Percentiles rank a stretch among this genome's conserved stretches.
Evolutionary conservation across 2,113 vertebrate genomes (phyloP).

Genomic region (Ibidorhyncha struthersii): DNA sequence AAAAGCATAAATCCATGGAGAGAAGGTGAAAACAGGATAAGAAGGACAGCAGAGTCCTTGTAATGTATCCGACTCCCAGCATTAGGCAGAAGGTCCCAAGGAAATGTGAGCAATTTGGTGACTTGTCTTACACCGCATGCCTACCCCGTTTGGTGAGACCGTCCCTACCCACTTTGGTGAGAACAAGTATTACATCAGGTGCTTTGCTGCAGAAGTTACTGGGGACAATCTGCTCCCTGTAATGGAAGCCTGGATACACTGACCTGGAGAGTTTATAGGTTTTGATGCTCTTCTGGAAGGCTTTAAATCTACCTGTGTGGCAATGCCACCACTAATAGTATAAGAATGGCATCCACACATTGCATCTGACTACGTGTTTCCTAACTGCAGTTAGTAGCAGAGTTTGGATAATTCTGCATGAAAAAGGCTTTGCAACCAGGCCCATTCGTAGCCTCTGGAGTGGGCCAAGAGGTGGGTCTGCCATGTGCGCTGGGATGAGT

Average conservation of each 20-base stretch:
- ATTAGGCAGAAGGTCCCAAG: not conserved
- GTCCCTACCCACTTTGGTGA: not conserved
- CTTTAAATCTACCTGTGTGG: not conserved
- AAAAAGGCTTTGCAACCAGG: not conserved
- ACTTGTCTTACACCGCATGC: not conserved
- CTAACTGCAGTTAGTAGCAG: not conserved
- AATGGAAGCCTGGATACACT: not conserved
- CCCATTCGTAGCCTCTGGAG: not conserved
- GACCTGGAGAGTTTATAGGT: not conserved
- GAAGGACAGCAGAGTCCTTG: not conserved
- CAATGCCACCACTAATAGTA: not conserved
- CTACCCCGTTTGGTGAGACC: not conserved
- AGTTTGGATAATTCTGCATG: not conserved
- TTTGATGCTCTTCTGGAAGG: not conserved
- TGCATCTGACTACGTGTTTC: not conserved
- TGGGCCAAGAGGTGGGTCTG: not conserved
- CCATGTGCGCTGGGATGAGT: not conserved
- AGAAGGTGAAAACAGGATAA: not conserved
- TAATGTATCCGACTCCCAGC: not conserved
- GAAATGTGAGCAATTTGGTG: not conserved
- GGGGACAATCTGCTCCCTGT: not conserved
- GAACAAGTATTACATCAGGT: not conserved
- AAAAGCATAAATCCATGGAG: not conserved
- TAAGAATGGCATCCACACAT: not conserved
- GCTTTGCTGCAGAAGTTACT: not conserved